phyloP scores from a whole-genome alignment of 30 jellyfish, hydroid and myxozoan species.

The Aurelia aurita region DNA sequence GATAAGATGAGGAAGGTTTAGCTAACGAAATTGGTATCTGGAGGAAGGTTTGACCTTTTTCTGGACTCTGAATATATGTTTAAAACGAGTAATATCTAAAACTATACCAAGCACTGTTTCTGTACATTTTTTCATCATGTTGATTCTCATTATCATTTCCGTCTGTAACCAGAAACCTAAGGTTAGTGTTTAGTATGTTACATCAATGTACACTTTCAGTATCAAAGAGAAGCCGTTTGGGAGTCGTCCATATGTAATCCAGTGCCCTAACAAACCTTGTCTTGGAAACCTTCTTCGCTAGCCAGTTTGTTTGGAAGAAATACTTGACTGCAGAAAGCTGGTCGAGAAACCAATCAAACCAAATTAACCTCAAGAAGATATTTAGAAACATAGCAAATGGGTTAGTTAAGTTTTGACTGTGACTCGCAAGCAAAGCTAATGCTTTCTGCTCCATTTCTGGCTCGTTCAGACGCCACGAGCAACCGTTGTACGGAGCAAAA shows the following conservation, averaged over 20 bases:
- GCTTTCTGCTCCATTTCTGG: conserved; percentile 64
- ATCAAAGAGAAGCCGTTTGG: conserved; percentile 85
- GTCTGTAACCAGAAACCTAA: too few species aligned
- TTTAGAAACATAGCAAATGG: conserved; percentile 63
- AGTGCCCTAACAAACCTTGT: conserved; percentile 44
- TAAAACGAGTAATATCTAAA: too few species aligned
- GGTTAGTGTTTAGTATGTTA: too few species aligned
- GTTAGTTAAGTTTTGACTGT: conserved; percentile 55
- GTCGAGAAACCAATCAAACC: conserved; percentile 93
- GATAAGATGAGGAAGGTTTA: too few species aligned
- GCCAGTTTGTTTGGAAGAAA: conserved; percentile 66
- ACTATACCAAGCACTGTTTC: too few species aligned
- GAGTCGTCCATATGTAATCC: conserved; percentile 87
- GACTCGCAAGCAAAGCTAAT: conserved; percentile 64
- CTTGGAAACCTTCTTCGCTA: conserved; percentile 36
- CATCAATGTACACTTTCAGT: conserved; percentile 35
- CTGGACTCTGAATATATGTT: too few species aligned
- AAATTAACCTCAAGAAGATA: conserved; percentile 64
- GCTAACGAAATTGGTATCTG: too few species aligned
- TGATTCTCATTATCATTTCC: too few species aligned
- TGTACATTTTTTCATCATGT: too few species aligned
- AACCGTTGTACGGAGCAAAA: conserved; percentile 87
- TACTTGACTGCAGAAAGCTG: conserved; percentile 71
- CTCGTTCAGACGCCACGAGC: conserved; percentile 82
- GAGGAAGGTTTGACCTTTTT: too few species aligned